Percentiles rank a stretch among this genome's conserved stretches.
These are phyloP conservation scores for Phataginus tetradactyla DNA, from an alignment of 2,797 vertebrate genomes.

Conservation along the genomic window DNA sequence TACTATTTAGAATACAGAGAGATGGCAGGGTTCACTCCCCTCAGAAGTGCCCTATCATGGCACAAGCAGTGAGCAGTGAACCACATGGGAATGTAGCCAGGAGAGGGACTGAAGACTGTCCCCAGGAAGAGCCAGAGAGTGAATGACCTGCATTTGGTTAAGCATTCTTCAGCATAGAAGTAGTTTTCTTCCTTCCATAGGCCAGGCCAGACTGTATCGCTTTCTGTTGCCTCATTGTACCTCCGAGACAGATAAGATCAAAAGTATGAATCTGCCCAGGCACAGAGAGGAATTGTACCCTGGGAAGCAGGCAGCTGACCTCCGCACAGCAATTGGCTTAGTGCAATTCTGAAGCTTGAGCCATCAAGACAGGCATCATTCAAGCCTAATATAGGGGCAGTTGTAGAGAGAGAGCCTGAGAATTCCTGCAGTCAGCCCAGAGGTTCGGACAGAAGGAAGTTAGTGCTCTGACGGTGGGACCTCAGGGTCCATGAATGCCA, in stretches of 20 bases:
- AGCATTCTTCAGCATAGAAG: neutral
- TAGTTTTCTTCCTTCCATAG: neutral
- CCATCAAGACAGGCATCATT: neutral
- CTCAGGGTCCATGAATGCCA: neutral
- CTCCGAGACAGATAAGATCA: neutral
- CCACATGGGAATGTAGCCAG: neutral
- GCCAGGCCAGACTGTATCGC: no score
- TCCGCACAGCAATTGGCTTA: neutral
- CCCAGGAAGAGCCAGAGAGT: neutral
- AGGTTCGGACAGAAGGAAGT: neutral
- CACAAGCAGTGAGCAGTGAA: neutral
- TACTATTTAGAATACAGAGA: neutral
- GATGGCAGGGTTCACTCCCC: neutral
- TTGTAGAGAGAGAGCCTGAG: neutral
- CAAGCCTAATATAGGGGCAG: conserved; percentile 5
- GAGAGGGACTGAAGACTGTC: neutral
- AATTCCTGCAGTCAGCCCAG: neutral
- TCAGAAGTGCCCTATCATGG: neutral
- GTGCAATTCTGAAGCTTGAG: neutral
- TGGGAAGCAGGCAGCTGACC: neutral
- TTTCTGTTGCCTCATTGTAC: neutral
- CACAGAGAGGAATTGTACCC: neutral
- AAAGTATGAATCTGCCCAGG: neutral
- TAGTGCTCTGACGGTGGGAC: neutral
- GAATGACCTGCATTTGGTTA: neutral